Evolutionary conservation across 2,113 vertebrate species (phyloP).

Genomic region (Boulengeromyrus knoepffleri): DNA sequence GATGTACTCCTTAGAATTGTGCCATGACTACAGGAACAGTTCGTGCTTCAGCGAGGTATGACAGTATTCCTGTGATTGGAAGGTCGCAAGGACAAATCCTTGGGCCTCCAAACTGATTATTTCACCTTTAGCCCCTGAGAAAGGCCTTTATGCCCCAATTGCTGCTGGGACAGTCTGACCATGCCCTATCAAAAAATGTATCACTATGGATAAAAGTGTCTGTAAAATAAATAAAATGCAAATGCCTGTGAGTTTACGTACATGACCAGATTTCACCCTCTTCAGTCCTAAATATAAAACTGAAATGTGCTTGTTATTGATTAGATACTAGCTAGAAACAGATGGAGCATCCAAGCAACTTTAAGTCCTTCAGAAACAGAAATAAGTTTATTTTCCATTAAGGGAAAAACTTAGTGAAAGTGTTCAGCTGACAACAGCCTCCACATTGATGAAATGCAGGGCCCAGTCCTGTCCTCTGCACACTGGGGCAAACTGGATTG

Average conservation of each 20-base stretch:
- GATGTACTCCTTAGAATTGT: background rate
- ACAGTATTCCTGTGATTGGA: background rate
- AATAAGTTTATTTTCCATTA: background rate
- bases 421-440: background rate
- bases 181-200: conserved; percentile 26
- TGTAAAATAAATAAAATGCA: background rate
- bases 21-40: background rate
- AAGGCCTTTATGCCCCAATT: background rate
- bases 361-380: background rate
- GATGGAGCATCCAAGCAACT: background rate
- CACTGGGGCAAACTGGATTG: background rate
- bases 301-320: background rate
- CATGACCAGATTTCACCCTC: background rate
- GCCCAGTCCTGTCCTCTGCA: background rate
- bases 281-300: background rate
- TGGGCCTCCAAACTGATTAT: background rate
- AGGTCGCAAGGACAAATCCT: background rate
- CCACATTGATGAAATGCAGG: background rate
- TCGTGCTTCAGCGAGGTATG: background rate
- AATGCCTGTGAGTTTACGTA: background rate
- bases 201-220: conserved; percentile 7
- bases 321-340: background rate
- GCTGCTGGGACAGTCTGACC: background rate
- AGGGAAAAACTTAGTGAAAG: background rate
- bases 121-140: background rate